A percentile compares a stretch with the other conserved stretches of the same genome.
Conservation (phyloP, 1,140 invertebrate genomes). For the Achroia grisella region DNA sequence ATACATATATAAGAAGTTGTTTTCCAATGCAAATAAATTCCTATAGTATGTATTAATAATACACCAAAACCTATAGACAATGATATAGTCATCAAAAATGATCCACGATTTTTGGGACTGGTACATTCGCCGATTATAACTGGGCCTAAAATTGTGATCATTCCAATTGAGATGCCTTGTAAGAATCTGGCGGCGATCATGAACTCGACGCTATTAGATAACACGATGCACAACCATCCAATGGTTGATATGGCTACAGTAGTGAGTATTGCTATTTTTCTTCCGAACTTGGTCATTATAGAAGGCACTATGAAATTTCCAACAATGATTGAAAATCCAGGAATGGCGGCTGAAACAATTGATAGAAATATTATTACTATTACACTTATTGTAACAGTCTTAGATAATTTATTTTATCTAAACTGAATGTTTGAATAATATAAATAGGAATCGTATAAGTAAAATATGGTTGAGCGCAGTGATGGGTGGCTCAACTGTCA, state of each 20-base stretch:
- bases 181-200: slow-evolving; percentile 12
- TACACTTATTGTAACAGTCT: too few species aligned
- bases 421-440: too few species aligned
- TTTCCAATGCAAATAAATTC: slow-evolving; percentile 2
- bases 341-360: slow-evolving; percentile 1
- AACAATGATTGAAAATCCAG: background rate
- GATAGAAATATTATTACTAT: background rate
- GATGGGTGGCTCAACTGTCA: too few species aligned
- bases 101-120: slow-evolving; percentile 20
- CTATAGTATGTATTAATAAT: background rate
- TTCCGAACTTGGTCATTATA: slow-evolving; percentile 3
- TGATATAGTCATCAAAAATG: slow-evolving; percentile 4
- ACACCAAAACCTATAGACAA: background rate
- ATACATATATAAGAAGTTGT: background rate
- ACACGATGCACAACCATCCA: slow-evolving; percentile 7
- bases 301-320: background rate
- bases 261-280: background rate
- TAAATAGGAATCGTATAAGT: too few species aligned
- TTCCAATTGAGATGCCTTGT: slow-evolving; percentile 13
- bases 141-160: slow-evolving; percentile 7
- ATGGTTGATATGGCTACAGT: background rate
- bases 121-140: slow-evolving; percentile 23
- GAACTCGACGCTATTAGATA: slow-evolving; percentile 1
- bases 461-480: too few species aligned
- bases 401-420: too few species aligned